A percentile compares a stretch with the other conserved stretches of the same genome.
Conservation (phyloP, 2,888 invertebrate genomes). For the Stenodera caucasica region DNA sequence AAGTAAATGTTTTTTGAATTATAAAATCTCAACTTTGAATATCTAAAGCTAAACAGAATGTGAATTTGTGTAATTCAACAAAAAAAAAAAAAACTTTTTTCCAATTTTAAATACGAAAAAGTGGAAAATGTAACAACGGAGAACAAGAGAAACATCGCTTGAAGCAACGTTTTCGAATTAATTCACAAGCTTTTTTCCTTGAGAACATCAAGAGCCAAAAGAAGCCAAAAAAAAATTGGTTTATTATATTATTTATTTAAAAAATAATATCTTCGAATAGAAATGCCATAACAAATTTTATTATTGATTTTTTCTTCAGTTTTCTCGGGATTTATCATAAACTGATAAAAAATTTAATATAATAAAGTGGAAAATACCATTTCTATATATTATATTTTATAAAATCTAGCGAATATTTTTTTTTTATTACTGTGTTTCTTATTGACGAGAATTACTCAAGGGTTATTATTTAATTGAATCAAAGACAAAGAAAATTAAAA, state of each 20-base stretch:
- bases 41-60: neutral
- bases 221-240: neutral
- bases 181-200: neutral
- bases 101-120: constrained; percentile 8
- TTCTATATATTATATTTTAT: too few species aligned
- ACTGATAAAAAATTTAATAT: too few species aligned
- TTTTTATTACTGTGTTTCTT: too few species aligned
- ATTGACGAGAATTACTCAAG: constrained; percentile 2
- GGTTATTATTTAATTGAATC: neutral
- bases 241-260: constrained; percentile 3
- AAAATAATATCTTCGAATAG: constrained; percentile 2
- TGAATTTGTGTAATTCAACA: neutral
- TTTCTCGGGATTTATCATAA: too few species aligned
- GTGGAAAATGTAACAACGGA: neutral
- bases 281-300: neutral
- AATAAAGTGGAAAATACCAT: too few species aligned
- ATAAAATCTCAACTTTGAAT: neutral
- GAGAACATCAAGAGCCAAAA: neutral
- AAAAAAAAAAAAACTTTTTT: too few species aligned
- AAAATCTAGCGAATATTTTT: too few species aligned
- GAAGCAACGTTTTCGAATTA: neutral
- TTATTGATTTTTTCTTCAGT: too few species aligned
- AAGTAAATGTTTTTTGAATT: constrained; percentile 10
- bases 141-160: neutral
- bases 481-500: constrained; percentile 2